A percentile compares a stretch with the other conserved stretches of the same genome.
Evolutionary conservation across 1,140 invertebrate genomes (phyloP).

Genomic region (Penaeus vannamei): DNA sequence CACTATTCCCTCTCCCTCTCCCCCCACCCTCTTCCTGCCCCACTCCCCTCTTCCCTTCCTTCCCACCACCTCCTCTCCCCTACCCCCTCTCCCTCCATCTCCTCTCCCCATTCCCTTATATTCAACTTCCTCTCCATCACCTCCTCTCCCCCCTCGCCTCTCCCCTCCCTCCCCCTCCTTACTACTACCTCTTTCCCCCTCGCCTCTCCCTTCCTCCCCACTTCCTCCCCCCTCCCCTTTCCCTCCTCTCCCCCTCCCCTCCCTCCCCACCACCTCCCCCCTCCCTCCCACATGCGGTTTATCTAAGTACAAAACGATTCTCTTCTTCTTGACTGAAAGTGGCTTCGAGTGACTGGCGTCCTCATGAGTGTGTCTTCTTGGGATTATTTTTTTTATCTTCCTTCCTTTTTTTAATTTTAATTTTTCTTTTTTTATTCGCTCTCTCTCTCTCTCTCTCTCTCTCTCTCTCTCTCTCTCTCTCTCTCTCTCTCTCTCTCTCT

Average conservation of each 20-base stretch:
- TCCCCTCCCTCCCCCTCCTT: background rate
- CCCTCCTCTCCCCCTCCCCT: background rate
- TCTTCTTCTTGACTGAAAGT: too few species aligned
- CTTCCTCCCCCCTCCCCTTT: background rate
- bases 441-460: slow-evolving; percentile 32
- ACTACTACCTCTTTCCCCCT: background rate
- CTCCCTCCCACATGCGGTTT: background rate
- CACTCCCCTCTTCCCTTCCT: background rate
- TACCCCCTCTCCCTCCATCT: background rate
- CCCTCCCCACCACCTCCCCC: background rate
- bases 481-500: slow-evolving; percentile 38
- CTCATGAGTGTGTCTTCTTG: too few species aligned
- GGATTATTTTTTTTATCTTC: too few species aligned
- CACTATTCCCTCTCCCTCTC: background rate
- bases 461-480: slow-evolving; percentile 37
- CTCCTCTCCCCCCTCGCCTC: background rate
- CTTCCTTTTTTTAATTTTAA: too few species aligned
- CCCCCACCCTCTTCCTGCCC: background rate
- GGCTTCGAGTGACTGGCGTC: too few species aligned
- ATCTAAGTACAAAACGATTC: background rate
- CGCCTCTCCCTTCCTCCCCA: background rate
- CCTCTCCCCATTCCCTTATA: background rate
- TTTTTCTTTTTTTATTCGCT: background rate
- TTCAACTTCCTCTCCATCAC: background rate
- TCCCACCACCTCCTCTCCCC: background rate